phyloP scores from a whole-genome alignment of 2,888 invertebrate species.

The Pseudolycoriella hygida region DNA sequence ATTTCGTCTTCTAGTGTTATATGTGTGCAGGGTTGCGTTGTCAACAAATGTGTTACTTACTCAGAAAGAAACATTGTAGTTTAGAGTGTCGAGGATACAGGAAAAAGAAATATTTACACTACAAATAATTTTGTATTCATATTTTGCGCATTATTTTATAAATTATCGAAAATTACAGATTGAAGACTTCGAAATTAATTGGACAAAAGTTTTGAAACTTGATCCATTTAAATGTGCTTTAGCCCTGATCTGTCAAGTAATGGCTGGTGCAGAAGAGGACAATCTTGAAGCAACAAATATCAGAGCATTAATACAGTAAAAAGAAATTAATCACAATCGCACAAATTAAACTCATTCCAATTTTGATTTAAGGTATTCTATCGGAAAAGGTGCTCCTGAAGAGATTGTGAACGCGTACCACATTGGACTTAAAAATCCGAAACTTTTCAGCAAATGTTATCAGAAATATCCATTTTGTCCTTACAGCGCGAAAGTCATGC shows the following conservation, averaged over 20 bases:
- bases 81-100: no score
- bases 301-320: slow-evolving; percentile 19
- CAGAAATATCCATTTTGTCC: slow-evolving; percentile 25
- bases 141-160: no score
- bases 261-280: slow-evolving; percentile 22
- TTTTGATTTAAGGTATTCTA: slow-evolving; percentile 1
- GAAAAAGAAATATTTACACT: no score
- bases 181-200: slow-evolving; percentile 16
- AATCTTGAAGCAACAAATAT: slow-evolving; percentile 20
- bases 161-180: not conserved
- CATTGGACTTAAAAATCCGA: slow-evolving; percentile 19
- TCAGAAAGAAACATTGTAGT: no score
- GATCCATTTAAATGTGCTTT: slow-evolving; percentile 26
- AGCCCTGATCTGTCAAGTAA: slow-evolving; percentile 25
- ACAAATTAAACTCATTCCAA: not conserved
- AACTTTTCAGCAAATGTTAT: slow-evolving; percentile 19
- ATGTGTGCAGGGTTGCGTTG: no score
- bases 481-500: slow-evolving; percentile 26
- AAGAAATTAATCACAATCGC: not conserved
- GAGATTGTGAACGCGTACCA: slow-evolving; percentile 23
- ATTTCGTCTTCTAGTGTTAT: no score
- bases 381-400: slow-evolving; percentile 18
- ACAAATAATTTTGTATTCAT: no score
- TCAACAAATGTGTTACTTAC: no score
- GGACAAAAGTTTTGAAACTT: slow-evolving; percentile 22